Conservation (phyloP, 2,797 vertebrate species). For the Heterohyrax brucei region DNA sequence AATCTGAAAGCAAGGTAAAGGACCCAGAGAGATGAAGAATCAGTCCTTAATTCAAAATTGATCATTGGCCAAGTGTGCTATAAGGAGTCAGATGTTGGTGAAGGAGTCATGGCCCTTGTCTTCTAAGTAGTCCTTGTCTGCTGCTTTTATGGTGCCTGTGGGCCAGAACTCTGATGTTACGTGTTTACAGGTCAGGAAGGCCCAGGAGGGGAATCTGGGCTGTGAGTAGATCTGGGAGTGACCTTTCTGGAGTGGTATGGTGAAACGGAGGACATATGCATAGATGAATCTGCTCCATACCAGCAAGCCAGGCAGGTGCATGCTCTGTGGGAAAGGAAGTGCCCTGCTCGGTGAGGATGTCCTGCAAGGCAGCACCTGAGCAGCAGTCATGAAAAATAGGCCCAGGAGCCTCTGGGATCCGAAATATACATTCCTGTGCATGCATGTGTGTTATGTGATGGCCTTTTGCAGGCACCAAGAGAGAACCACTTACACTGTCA, state of each 20-base stretch:
- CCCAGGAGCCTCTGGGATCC: neutral
- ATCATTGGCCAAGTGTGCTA: neutral
- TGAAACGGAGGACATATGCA: neutral
- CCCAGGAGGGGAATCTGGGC: neutral
- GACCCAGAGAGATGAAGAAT: neutral
- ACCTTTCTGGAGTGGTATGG: neutral
- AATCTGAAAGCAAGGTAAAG: slow-evolving; percentile 41
- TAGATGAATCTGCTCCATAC: neutral
- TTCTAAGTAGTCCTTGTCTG: neutral
- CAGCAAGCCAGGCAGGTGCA: neutral
- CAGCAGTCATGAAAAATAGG: neutral
- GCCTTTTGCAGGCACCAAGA: neutral
- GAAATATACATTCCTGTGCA: neutral
- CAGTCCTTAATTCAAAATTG: neutral
- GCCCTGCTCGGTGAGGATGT: neutral
- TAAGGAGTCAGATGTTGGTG: neutral
- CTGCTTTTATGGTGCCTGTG: neutral
- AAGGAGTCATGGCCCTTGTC: neutral
- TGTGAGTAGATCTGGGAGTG: slow-evolving; percentile 9
- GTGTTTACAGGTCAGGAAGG: neutral
- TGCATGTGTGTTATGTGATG: neutral
- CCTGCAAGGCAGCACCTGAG: neutral
- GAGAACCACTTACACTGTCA: neutral
- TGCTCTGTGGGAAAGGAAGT: neutral
- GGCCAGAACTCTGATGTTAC: neutral